phyloP scores from a whole-genome alignment of 2,888 invertebrate species.

The Neoitamus cyanurus region DNA sequence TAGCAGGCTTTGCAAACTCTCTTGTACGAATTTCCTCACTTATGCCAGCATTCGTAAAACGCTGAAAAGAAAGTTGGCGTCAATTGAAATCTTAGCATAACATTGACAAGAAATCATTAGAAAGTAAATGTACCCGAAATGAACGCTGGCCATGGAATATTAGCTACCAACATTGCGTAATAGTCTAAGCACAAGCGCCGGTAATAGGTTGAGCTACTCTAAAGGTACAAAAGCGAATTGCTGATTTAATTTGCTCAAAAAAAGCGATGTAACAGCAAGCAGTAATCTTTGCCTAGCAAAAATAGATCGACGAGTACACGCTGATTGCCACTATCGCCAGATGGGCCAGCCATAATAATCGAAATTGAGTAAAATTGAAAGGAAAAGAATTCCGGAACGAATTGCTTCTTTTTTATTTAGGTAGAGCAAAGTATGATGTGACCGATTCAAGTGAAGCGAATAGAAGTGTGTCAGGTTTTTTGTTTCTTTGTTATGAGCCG shows the following conservation, averaged over 20 bases:
- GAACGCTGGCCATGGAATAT: neutral
- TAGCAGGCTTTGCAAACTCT: conserved; percentile 10
- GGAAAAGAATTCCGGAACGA: neutral
- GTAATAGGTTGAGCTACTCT: neutral
- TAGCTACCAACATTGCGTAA: neutral
- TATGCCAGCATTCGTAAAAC: conserved; percentile 51
- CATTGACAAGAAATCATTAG: neutral
- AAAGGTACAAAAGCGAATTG: neutral
- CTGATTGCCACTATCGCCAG: neutral
- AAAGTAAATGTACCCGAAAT: neutral
- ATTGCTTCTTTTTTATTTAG: neutral
- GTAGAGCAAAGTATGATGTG: neutral
- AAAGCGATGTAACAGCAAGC: neutral
- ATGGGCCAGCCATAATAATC: neutral
- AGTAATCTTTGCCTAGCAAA: neutral
- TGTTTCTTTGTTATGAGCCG: neutral
- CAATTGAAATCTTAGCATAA: neutral
- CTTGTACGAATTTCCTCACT: conserved; percentile 41
- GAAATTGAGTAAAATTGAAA: neutral
- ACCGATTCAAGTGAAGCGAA: neutral
- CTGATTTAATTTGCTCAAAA: neutral
- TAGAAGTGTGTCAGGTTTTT: neutral
- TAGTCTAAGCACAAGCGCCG: neutral
- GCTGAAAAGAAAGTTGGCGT: conserved; percentile 12
- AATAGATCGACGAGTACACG: neutral